Base-by-base conservation (phyloP, 2,113 vertebrate species). In the Ictalurus furcatus region DNA sequence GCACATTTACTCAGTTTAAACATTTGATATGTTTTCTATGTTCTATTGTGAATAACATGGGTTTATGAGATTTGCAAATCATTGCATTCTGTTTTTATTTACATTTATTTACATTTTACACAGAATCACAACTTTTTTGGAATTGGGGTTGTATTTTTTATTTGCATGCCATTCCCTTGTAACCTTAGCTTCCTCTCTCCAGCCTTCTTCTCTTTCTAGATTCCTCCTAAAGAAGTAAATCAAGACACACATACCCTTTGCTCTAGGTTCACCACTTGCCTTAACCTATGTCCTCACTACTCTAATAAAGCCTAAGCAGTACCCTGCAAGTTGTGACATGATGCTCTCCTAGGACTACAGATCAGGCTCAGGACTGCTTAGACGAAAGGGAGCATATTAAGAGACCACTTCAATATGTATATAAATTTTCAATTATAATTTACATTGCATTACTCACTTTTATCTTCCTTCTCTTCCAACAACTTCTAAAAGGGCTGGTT, bases 191-290 rank as follows among this genome's bases (percentile, higher is more conserved):
- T 78, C 44, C 44, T 54, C 25, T 28, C 13, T 54, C 5, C 6
- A 52, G 25, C 76, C 76, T 5, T 52, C 14, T n/a, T n/a, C 25
- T n/a, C 76, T 79, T 52, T 44, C 40, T 54, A 54, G 25, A 52
- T 52, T 79, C 76, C 1, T 1, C 25, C 25, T 6, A 79, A 48
- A 79, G 25, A 80, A 30, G 13, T 54, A 9, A 80, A 80, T 56
- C 78, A 80, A 19, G 74, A 28, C 40, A 78, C 11, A 78, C 44
- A 44, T 48, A 48, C 21, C 78, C 78, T 80, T 80, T 80, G 78
- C 78, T 80, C 78, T 19, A 80, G 78, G 28, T 80, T 30, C 30
- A 80, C 76, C 28, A 80, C 28, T 80, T 80, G 19, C 52, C 54
- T 82, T 58, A 59, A 37, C 52, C 80, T 82, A 17, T 59, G 17